These are phyloP conservation scores for Mya arenaria DNA, from an alignment of 1,140 invertebrate genomes.

Conservation along the genomic window DNA sequence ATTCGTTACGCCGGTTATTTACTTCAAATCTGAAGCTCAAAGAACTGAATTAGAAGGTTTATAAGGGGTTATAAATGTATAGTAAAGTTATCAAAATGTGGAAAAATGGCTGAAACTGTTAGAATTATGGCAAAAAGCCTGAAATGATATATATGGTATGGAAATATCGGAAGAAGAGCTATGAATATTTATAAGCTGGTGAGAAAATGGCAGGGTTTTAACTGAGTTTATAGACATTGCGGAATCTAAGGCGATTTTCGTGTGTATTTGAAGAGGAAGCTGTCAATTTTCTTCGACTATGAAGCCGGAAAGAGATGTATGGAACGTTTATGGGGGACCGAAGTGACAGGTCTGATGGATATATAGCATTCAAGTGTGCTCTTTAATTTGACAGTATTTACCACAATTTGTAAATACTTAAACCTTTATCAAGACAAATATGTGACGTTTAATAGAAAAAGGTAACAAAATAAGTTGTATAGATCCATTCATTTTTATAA, in stretches of 20 bases:
- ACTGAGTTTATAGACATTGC: constrained; percentile 43
- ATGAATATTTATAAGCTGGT: constrained; percentile 55
- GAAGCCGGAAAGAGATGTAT: not conserved
- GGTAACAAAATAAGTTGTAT: too few species aligned
- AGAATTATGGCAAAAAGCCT: constrained; percentile 51
- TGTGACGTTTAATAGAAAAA: too few species aligned
- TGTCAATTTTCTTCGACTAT: constrained; percentile 37
- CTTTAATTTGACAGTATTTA: too few species aligned
- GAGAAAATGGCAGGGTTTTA: constrained; percentile 52
- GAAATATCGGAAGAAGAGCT: constrained; percentile 51
- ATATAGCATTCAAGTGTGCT: too few species aligned
- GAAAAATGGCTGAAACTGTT: constrained; percentile 52
- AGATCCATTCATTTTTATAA: too few species aligned
- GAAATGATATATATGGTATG: constrained; percentile 55
- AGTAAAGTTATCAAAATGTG: constrained; percentile 54
- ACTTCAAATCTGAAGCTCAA: constrained; percentile 50
- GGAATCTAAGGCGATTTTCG: constrained; percentile 26
- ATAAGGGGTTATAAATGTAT: constrained; percentile 55
- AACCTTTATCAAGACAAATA: too few species aligned
- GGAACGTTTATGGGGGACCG: not conserved
- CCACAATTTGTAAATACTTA: too few species aligned
- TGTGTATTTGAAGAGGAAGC: constrained; percentile 27
- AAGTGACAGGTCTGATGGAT: too few species aligned
- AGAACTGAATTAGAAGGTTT: constrained; percentile 54
- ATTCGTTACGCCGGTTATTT: constrained; percentile 51